Percentiles rank a stretch among this genome's conserved stretches.
Conservation (phyloP, 2,797 vertebrate species). For the Artibeus jamaicensis region DNA sequence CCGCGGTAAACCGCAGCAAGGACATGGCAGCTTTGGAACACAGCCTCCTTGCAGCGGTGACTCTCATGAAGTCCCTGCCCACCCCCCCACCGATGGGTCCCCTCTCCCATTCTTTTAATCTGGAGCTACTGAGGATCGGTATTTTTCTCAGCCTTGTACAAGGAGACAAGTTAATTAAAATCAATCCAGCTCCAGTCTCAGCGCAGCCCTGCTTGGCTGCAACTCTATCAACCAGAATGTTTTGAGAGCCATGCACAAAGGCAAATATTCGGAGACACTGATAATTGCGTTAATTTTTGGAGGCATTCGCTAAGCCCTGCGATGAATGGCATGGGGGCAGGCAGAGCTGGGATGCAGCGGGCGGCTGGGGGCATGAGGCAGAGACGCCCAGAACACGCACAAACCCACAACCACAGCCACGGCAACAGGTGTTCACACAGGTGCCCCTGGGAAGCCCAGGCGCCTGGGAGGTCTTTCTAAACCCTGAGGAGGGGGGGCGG, state of each 20-base stretch:
- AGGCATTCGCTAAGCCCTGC: slow-evolving; percentile 34
- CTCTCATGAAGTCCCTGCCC: slow-evolving; percentile 53
- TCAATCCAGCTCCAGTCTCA: slow-evolving; percentile 34
- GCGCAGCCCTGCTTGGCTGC: not conserved
- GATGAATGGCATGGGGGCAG: slow-evolving; percentile 51
- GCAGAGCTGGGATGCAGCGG: not conserved
- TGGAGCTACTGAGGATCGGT: slow-evolving; percentile 9
- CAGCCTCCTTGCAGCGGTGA: slow-evolving; percentile 34
- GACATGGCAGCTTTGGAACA: not conserved
- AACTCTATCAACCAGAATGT: slow-evolving; percentile 17
- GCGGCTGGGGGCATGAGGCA: not conserved
- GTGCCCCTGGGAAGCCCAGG: not conserved
- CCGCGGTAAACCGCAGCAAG: slow-evolving; percentile 31
- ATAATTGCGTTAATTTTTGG: slow-evolving; percentile 67
- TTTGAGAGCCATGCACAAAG: slow-evolving; percentile 11
- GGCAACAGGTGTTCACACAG: rapidly evolving
- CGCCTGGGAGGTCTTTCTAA: not conserved
- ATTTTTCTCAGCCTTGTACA: slow-evolving; percentile 59
- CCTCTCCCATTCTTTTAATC: slow-evolving; percentile 17
- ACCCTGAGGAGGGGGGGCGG: not conserved
- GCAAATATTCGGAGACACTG: slow-evolving; percentile 49
- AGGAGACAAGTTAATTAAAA: slow-evolving; percentile 75
- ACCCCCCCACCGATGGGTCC: too few species aligned
- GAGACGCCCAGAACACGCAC: not conserved
- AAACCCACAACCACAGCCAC: not conserved